A percentile compares a stretch with the other conserved stretches of the same genome.
Evolutionary conservation across 2,888 invertebrate genomes (phyloP).

Genomic region (Pristionchus exspectatus): DNA sequence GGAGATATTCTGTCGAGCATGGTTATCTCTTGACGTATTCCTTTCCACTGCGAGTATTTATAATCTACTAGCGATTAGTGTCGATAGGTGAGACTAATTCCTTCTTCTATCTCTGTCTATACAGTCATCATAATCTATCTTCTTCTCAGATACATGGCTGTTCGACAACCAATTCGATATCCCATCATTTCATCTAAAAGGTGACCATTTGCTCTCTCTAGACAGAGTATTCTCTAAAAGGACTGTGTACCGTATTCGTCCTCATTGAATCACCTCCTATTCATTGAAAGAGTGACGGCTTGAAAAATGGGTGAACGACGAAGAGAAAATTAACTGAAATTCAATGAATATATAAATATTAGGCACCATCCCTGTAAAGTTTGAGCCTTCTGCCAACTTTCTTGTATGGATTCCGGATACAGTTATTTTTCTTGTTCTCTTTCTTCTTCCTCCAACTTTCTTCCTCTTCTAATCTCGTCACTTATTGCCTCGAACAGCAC

Average conservation of each 20-base stretch:
- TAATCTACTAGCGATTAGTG: conserved; percentile 94
- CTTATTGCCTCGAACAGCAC: neutral
- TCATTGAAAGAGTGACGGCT: neutral
- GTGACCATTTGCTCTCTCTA: conserved; percentile 57
- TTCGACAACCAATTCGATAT: conserved; percentile 95
- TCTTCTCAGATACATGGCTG: conserved; percentile 88
- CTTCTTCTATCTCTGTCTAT: neutral
- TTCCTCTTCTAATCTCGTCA: neutral
- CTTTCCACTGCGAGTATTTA: conserved; percentile 97
- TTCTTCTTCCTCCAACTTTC: conserved; percentile 10
- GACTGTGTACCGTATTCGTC: neutral
- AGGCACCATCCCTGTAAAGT: too few species aligned
- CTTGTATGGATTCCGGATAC: neutral
- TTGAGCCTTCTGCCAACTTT: neutral
- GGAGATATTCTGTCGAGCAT: conserved; percentile 93
- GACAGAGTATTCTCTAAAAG: neutral
- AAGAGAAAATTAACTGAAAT: neutral
- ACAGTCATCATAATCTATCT: neutral
- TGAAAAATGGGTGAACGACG: neutral
- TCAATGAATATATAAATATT: neutral
- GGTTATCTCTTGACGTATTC: conserved; percentile 97
- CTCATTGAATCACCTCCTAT: neutral
- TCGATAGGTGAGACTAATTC: conserved; percentile 82
- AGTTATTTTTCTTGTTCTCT: neutral
- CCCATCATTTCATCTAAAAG: conserved; percentile 86